Evolutionary conservation across 1,140 invertebrate genomes (phyloP).

Genomic region (Dendroctonus ponderosae): DNA sequence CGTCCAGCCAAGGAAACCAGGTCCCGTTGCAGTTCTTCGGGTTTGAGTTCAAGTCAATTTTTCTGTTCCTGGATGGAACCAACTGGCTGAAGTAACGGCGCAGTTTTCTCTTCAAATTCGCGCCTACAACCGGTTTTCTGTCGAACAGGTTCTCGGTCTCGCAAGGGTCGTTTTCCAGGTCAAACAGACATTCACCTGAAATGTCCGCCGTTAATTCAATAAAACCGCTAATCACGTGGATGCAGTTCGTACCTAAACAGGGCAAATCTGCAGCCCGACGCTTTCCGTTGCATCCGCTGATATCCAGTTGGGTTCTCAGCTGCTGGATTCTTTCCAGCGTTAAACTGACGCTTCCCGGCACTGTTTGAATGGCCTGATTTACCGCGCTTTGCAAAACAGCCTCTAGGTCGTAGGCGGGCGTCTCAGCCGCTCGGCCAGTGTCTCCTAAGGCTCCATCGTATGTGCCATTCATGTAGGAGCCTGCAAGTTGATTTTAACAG

Average conservation of each 20-base stretch:
- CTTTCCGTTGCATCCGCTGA: constrained; percentile 23
- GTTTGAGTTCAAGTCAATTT: constrained; percentile 47
- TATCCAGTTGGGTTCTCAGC: constrained; percentile 26
- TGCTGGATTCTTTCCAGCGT: constrained; percentile 15
- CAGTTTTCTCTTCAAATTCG: constrained; percentile 43
- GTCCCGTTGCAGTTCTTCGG: constrained; percentile 48
- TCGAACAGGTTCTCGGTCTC: constrained; percentile 74
- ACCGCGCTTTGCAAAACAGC: constrained; percentile 52
- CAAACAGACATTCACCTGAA: constrained; percentile 66
- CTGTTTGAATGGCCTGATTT: constrained; percentile 53
- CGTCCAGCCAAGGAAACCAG: constrained; percentile 54
- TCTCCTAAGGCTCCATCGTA: constrained; percentile 83
- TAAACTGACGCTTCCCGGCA: constrained; percentile 52
- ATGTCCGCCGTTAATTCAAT: neutral
- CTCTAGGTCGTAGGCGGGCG: constrained; percentile 55
- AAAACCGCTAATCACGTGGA: neutral
- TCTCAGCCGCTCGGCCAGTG: constrained; percentile 56
- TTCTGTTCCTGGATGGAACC: constrained; percentile 42
- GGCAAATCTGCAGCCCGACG: constrained; percentile 1
- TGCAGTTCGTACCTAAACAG: constrained; percentile 9
- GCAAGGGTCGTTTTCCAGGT: constrained; percentile 79
- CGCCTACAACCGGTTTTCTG: constrained; percentile 45
- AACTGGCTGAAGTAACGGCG: constrained; percentile 42
- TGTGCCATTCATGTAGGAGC: constrained; percentile 51
- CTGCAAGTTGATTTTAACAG: constrained; percentile 50